Percentiles rank a stretch among this genome's conserved stretches.
Conservation (phyloP, 2,888 invertebrate genomes). For the Polydesmus complanatus region DNA sequence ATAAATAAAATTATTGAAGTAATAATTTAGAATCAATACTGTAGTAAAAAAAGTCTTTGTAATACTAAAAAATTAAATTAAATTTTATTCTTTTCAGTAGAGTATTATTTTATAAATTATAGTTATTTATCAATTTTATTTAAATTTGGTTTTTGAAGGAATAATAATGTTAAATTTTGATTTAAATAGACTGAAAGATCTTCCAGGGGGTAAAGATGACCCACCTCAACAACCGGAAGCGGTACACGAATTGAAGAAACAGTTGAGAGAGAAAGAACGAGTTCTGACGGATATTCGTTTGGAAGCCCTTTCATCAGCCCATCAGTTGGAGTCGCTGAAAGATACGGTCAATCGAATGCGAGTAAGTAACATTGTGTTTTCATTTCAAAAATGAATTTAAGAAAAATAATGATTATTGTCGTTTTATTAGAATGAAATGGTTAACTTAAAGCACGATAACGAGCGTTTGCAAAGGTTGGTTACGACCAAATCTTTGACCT, state of each 20-base stretch:
- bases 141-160: too few relatives aligned
- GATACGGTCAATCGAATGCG: slow-evolving; percentile 96
- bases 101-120: too few relatives aligned
- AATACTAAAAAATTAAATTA: too few relatives aligned
- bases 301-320: slow-evolving; percentile 91
- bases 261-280: slow-evolving; percentile 87
- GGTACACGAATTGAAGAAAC: slow-evolving; percentile 73
- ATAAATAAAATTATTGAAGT: too few relatives aligned
- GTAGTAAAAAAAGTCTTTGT: too few relatives aligned
- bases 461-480: slow-evolving; percentile 82
- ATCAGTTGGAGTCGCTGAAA: slow-evolving; percentile 88
- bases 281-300: slow-evolving; percentile 90
- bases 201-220: slow-evolving; percentile 18
- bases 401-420: not conserved
- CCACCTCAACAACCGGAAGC: slow-evolving; percentile 29
- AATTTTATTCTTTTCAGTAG: too few relatives aligned
- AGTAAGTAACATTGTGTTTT: slow-evolving; percentile 40
- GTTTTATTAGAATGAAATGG: slow-evolving; percentile 72
- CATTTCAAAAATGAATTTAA: not conserved
- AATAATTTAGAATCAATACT: too few relatives aligned
- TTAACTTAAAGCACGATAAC: slow-evolving; percentile 90
- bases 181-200: slow-evolving; percentile 17
- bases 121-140: too few relatives aligned
- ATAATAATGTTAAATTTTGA: too few relatives aligned
- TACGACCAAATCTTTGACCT: slow-evolving; percentile 36